These are phyloP conservation scores for Odontamblyopus lacepedii DNA, from an alignment of 2,797 vertebrate genomes.

Conservation along the genomic window DNA sequence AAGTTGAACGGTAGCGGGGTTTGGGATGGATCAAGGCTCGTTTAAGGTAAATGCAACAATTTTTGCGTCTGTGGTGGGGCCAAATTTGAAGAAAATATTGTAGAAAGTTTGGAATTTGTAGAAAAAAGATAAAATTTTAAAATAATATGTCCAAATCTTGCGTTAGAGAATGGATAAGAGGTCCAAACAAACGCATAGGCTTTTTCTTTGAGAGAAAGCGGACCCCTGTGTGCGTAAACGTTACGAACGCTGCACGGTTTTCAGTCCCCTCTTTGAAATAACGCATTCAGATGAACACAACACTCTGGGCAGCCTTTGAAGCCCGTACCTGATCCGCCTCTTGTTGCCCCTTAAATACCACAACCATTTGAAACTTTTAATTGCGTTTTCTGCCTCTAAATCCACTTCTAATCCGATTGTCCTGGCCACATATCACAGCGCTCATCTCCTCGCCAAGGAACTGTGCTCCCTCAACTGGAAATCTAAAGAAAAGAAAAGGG, in stretches of 20 bases:
- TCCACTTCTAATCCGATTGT: constrained; percentile 70
- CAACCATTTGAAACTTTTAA: constrained; percentile 72
- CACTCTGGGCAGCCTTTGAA: constrained; percentile 64
- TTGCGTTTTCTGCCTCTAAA: constrained; percentile 68
- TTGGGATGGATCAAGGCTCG: constrained; percentile 61
- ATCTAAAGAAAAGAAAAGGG: constrained; percentile 27
- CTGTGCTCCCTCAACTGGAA: constrained; percentile 60
- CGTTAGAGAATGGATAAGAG: background rate
- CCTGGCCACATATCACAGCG: constrained; percentile 58
- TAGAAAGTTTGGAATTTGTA: background rate
- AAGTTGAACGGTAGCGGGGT: constrained; percentile 57
- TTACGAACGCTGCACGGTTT: constrained; percentile 57
- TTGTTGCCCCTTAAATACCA: constrained; percentile 58
- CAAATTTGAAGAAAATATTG: background rate
- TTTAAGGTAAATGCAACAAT: constrained; percentile 59
- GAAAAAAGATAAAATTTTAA: background rate
- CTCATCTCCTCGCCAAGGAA: constrained; percentile 59
- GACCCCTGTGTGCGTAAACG: constrained; percentile 23
- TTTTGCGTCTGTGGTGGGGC: background rate
- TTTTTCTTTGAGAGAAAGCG: background rate
- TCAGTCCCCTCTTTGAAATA: constrained; percentile 55
- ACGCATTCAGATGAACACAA: constrained; percentile 63
- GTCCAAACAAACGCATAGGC: background rate
- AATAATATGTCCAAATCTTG: background rate
- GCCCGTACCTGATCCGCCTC: constrained; percentile 64